Base-by-base conservation (phyloP, 2,888 invertebrate species). In the Saturnia pavonia region DNA sequence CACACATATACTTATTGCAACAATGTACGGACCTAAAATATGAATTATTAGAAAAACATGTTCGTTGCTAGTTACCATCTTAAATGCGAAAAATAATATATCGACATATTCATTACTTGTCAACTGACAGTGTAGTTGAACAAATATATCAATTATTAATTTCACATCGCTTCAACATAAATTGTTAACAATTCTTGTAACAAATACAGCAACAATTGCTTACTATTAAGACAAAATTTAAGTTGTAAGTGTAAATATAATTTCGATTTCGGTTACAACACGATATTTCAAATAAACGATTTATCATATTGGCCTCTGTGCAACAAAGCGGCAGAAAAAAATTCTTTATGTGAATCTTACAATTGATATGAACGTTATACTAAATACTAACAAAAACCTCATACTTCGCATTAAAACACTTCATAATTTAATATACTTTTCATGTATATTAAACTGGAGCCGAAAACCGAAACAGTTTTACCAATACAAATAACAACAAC, bases 401-500 rank as follows among this genome's bases (percentile, higher is more conserved):
- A 70, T 27, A 51, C 66, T 63, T 40, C 22, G 54, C 67, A 45
- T 25, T 69, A 22, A 70, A 11, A 34, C 7, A n/a, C 69, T 48
- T 48, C 40, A 51, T 22, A 67, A 25, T 27, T 67, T 67, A 27
- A 22, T 54, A 51, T 70, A 63, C n/a, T 40, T 70, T 34, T 65
- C n/a, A 40, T 22, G 9, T 54, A 54, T 45, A 45, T 8, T 22
- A 65, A n/a, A 27, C 65, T 16, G 48, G 19, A 27, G 16, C 45
- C 65, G 14, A 45, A 42, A 45, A 48, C 19, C 65, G 25, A 22
- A 85, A 82, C 83, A 80, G 80, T 84, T 85, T 83, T 85, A 86
- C 81, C 81, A 81, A 84, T 81, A 87, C 86, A 86, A 85, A 82
- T 77, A 77, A 74, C 66, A 74, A 76, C 74, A 82, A 82, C 82